Percentiles rank a stretch among this genome's conserved stretches.
These are phyloP conservation scores for Sarcoramphus papa DNA, from an alignment of 2,797 vertebrate species.

Conservation along the genomic window DNA sequence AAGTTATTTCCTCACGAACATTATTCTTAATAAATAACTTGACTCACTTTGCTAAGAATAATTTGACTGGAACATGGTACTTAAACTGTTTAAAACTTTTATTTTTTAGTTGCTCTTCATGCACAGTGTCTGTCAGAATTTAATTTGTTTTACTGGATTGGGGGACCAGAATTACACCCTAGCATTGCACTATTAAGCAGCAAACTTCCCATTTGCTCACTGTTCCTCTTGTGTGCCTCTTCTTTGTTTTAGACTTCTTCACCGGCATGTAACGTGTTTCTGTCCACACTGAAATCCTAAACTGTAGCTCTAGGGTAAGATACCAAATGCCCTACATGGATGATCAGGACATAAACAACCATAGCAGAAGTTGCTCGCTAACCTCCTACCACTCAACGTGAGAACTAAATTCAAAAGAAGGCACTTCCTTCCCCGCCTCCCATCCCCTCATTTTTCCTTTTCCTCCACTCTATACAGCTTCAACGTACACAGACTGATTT, in stretches of 20 bases:
- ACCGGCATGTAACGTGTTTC: constrained; percentile 4
- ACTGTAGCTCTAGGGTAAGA: not conserved
- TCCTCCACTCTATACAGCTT: not conserved
- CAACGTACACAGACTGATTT: not conserved
- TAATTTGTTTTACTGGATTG: constrained; percentile 34
- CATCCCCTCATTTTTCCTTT: not conserved
- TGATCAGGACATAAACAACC: not conserved
- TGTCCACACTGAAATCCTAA: not conserved
- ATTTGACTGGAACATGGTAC: not conserved
- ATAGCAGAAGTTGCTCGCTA: not conserved
- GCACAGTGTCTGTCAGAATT: constrained; percentile 35
- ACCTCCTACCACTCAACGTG: not conserved
- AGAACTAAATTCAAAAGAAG: not conserved
- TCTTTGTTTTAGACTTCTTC: constrained; percentile 21
- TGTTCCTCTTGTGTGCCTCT: constrained; percentile 23
- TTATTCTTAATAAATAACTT: not conserved
- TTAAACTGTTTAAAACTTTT: not conserved
- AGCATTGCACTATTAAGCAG: constrained; percentile 6
- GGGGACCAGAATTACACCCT: constrained; percentile 30
- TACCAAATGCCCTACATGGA: not conserved
- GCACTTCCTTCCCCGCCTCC: not conserved
- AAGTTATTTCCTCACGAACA: not conserved
- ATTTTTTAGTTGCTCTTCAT: not conserved
- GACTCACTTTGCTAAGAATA: constrained; percentile 4
- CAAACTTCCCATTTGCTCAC: not conserved